Conservation (phyloP, 2,113 vertebrate species). For the Cathartes aura region DNA sequence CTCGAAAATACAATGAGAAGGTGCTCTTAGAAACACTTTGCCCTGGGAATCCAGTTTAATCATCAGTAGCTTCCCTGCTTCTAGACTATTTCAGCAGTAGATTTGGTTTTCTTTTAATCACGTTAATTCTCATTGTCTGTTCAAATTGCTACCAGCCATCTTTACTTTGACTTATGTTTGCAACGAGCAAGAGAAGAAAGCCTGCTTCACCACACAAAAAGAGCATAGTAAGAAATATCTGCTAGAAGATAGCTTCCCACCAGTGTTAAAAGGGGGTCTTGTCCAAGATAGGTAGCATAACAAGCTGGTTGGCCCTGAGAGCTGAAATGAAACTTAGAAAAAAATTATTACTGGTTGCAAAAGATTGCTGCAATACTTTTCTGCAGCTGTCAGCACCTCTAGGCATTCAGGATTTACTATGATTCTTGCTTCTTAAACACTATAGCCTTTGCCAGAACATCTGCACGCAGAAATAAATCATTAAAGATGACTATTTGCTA, state of each 20-base stretch:
- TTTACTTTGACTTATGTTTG: not conserved
- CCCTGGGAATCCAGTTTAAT: not conserved
- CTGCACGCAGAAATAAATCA: not conserved
- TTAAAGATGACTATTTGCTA: not conserved
- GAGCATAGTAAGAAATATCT: not conserved
- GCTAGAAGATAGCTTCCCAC: not conserved
- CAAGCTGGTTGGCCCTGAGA: not conserved
- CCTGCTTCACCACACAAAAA: not conserved
- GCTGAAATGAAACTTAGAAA: not conserved
- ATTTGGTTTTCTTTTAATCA: not conserved
- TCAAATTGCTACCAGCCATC: not conserved
- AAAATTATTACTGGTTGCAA: not conserved
- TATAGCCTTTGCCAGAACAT: not conserved
- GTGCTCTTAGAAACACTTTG: not conserved
- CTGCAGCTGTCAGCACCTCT: not conserved
- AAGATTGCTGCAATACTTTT: not conserved
- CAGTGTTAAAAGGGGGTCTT: not conserved
- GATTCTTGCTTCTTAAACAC: not conserved
- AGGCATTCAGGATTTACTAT: not conserved
- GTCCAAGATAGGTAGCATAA: not conserved
- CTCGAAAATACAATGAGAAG: not conserved
- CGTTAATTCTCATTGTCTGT: not conserved
- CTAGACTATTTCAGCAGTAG: not conserved
- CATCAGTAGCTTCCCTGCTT: not conserved
- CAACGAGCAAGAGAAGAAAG: not conserved